Evolutionary conservation across 2,888 invertebrate species (phyloP), one percentile per base, ranked within the genome.

Genomic region (Drosophila trichaetosa): DNA sequence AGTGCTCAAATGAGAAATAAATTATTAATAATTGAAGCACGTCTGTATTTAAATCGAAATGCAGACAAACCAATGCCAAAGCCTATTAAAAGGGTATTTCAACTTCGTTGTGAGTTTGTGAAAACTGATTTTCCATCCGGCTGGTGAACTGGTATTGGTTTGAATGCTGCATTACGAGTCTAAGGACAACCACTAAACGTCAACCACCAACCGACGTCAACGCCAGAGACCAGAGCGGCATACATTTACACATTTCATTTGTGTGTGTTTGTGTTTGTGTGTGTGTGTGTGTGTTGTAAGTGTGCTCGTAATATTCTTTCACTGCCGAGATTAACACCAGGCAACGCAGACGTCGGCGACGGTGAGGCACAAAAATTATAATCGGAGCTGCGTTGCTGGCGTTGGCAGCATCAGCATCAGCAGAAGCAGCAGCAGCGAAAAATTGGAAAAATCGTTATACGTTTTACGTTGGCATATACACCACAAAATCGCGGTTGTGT

Each of bases 131-230:
- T 65, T 46, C 46, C 24, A 46, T 46, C 24, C 1, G 46, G 46
- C 24, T 46, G 46, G 21, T 71, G 60, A 63, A 69, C 62, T 70
- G 66, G 80, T 76, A 72, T 70, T 65, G 67, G 71, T 75, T 69
- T 68, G 76, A 76, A 83, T 72, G 87, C 87, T 77, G 89, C 89
- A 81, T 74, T 79, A 74, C 27, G 59, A 69, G 69, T 76, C 67
- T 79, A 76, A 82, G 79, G 76, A 80, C 86, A 87, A 86, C 87
- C 90, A 88, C 90, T 89, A 88, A 86, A 89, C 90, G 87, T 88
- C 89, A 84, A 82, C 80, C 83, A 88, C 84, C 78, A 80, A 73
- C 83, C 78, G 79, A 73, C 86, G 79, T 77, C 79, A 78, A 76
- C 82, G 80, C 74, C 73, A 75, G 74, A 59, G 46, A 51, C 54